Conservation (phyloP, 2,888 invertebrate species). For the Aporophyla nigra region DNA sequence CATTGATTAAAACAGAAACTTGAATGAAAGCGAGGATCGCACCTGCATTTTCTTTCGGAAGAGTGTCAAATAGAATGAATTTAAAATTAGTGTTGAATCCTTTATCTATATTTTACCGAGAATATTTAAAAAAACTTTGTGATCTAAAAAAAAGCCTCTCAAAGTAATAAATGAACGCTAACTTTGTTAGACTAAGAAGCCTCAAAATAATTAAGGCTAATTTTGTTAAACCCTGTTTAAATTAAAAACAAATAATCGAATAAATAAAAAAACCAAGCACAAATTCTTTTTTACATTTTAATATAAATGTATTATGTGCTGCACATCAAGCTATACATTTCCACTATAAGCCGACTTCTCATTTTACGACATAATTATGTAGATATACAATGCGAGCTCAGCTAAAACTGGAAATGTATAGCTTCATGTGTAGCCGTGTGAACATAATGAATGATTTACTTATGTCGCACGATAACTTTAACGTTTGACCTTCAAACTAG, state of each 20-base stretch:
- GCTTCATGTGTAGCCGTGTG: no score
- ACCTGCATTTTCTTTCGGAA: slow-evolving; percentile 53
- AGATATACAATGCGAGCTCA: no score
- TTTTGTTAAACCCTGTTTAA: neutral
- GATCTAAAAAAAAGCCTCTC: neutral
- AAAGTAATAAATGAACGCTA: neutral
- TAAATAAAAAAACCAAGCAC: slow-evolving; percentile 1
- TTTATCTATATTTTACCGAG: neutral
- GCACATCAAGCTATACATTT: no score
- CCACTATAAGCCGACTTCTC: no score
- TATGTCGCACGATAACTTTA: neutral
- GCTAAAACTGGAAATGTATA: no score
- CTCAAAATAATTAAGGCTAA: neutral
- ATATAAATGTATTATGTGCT: slow-evolving; percentile 16
- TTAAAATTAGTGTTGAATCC: neutral
- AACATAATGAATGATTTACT: neutral
- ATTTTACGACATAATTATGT: no score
- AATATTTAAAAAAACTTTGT: neutral
- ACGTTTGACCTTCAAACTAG: slow-evolving; percentile 4
- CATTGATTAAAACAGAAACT: slow-evolving; percentile 60
- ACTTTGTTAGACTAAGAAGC: neutral
- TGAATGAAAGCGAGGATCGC: slow-evolving; percentile 65
- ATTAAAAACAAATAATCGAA: neutral
- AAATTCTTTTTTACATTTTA: slow-evolving; percentile 8
- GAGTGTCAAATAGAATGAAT: slow-evolving; percentile 23